Evolutionary conservation across 1,140 invertebrate species (phyloP).

Genomic region (Nilaparvata lugens): DNA sequence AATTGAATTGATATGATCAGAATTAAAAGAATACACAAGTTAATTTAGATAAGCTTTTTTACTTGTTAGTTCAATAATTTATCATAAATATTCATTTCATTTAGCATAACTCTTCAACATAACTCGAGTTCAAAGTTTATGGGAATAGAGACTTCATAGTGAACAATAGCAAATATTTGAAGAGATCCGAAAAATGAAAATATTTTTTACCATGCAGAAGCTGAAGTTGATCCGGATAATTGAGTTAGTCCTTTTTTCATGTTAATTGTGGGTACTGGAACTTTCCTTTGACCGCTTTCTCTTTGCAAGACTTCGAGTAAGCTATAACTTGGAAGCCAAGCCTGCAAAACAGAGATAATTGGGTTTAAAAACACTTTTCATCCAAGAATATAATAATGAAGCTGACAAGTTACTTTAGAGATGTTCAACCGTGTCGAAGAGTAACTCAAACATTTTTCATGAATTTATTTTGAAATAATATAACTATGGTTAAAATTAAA

Average conservation of each 20-base stretch:
- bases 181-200: too few relatives aligned
- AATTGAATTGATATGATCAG: too few relatives aligned
- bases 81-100: too few relatives aligned
- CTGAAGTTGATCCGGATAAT: too few relatives aligned
- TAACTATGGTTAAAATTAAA: background rate
- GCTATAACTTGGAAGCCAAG: conserved; percentile 77
- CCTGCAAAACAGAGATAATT: conserved; percentile 39
- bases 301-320: conserved; percentile 67
- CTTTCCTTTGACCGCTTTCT: conserved; percentile 65
- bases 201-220: too few relatives aligned
- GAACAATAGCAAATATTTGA: too few relatives aligned
- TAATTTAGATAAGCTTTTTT: too few relatives aligned
- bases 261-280: conserved; percentile 56
- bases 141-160: too few relatives aligned
- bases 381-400: background rate
- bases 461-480: background rate
- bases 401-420: background rate
- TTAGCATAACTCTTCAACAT: too few relatives aligned
- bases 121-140: too few relatives aligned
- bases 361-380: background rate
- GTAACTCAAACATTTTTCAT: background rate
- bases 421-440: background rate
- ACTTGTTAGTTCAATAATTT: too few relatives aligned
- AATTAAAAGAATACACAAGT: too few relatives aligned
- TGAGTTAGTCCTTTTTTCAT: conserved; percentile 1